phyloP scores from a whole-genome alignment of 2,888 invertebrate genomes.

The Antheraea yamamai region DNA sequence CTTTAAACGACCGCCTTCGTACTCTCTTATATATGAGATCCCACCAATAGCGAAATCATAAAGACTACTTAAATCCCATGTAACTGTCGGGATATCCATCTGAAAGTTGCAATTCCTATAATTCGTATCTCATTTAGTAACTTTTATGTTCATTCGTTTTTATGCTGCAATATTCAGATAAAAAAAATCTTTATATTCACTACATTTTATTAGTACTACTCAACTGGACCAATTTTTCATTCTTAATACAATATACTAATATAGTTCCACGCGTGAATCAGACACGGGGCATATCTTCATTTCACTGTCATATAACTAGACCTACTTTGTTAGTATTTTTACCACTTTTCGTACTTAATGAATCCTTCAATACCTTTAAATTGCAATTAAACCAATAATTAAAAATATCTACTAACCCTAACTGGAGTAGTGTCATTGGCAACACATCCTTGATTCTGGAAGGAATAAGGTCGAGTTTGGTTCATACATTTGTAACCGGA shows the following conservation, averaged over 20 bases:
- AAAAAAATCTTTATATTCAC: no score
- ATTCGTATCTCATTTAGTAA: not conserved
- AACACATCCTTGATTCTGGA: conserved; percentile 27
- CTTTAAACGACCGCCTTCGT: conserved; percentile 24
- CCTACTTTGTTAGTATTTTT: no score
- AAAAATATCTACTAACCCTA: conserved; percentile 23
- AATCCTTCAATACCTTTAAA: not conserved
- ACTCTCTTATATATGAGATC: conserved; percentile 19
- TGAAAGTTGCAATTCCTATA: conserved; percentile 26
- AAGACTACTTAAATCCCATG: conserved; percentile 40
- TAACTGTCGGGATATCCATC: conserved; percentile 43
- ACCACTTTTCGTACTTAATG: no score
- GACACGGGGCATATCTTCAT: no score
- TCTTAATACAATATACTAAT: no score
- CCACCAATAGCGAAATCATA: conserved; percentile 31
- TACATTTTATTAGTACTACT: no score
- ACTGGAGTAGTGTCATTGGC: conserved; percentile 22
- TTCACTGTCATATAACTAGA: no score
- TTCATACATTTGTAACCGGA: conserved; percentile 29
- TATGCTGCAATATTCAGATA: not conserved
- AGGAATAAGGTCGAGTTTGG: conserved; percentile 28
- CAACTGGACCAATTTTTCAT: no score
- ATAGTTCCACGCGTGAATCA: no score
- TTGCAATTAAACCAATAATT: not conserved
- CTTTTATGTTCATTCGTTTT: not conserved